These are phyloP conservation scores for Arizona elegans DNA, from an alignment of 2,113 vertebrate species.

Conservation along the genomic window DNA sequence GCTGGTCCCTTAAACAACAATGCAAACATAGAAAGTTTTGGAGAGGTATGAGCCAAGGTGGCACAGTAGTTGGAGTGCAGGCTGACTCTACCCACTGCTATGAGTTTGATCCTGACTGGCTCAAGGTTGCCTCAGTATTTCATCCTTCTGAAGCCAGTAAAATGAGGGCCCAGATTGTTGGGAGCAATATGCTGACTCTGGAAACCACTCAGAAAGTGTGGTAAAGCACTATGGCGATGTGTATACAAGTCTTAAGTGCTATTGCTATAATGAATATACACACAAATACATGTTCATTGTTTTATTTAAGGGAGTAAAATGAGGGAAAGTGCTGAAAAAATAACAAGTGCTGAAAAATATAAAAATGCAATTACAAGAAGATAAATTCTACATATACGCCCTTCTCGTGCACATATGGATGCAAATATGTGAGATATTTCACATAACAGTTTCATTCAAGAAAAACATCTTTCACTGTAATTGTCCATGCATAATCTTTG, in stretches of 20 bases:
- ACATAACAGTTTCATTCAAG: neutral
- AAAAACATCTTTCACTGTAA: neutral
- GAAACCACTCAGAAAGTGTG: neutral
- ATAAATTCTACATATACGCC: neutral
- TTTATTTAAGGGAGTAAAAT: neutral
- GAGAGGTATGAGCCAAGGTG: neutral
- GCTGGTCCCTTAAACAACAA: neutral
- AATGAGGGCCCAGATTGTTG: neutral
- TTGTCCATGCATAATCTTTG: neutral
- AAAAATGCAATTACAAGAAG: neutral
- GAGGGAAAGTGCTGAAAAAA: neutral
- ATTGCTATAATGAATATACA: neutral
- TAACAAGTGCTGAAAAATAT: neutral
- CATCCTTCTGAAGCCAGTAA: neutral
- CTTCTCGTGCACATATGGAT: neutral
- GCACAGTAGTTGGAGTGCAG: neutral
- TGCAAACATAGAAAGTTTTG: neutral
- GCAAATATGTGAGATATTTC: neutral
- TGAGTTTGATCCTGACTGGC: neutral
- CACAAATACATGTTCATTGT: neutral
- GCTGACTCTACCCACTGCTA: neutral
- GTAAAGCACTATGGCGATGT: neutral
- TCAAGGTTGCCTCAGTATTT: neutral
- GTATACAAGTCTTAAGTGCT: neutral
- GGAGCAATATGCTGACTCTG: neutral